Percentiles rank a stretch among this genome's conserved stretches.
Conservation (phyloP, 2,797 vertebrate genomes). For the Erithacus rubecula region DNA sequence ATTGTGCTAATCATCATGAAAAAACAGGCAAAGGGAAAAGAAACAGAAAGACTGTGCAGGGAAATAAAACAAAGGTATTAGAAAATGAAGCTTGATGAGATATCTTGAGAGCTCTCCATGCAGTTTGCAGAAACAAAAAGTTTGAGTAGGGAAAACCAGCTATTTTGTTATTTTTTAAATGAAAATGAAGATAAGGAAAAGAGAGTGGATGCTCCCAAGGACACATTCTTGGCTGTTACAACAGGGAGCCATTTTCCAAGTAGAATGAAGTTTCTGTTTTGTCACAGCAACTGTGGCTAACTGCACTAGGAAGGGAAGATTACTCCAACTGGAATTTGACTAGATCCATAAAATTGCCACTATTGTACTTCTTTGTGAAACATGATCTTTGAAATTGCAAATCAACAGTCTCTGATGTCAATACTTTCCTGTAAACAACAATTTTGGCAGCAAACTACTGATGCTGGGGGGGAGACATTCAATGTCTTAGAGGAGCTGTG, state of each 20-base stretch:
- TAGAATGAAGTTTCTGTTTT: not conserved
- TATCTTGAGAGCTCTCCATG: not conserved
- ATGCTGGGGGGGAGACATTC: not conserved
- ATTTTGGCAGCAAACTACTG: not conserved
- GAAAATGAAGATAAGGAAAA: not conserved
- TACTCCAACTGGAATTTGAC: not conserved
- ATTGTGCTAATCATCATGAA: not conserved
- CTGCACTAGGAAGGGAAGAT: not conserved
- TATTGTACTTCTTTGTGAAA: not conserved
- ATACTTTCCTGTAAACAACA: not conserved
- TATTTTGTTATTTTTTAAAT: not conserved
- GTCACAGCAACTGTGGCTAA: not conserved
- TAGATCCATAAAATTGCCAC: not conserved
- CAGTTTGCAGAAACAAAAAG: not conserved
- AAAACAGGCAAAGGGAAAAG: not conserved
- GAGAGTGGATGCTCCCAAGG: not conserved
- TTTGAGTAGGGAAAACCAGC: not conserved
- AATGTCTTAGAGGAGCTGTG: not conserved
- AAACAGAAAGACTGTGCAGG: not conserved
- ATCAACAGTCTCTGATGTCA: not conserved
- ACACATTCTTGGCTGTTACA: not conserved
- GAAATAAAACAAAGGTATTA: constrained; percentile 25
- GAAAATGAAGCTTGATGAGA: not conserved
- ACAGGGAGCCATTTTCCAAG: not conserved
- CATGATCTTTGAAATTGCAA: not conserved